A percentile compares a stretch with the other conserved stretches of the same genome.
Evolutionary conservation across 2,888 invertebrate genomes (phyloP).

Genomic region (Patella caerulea): DNA sequence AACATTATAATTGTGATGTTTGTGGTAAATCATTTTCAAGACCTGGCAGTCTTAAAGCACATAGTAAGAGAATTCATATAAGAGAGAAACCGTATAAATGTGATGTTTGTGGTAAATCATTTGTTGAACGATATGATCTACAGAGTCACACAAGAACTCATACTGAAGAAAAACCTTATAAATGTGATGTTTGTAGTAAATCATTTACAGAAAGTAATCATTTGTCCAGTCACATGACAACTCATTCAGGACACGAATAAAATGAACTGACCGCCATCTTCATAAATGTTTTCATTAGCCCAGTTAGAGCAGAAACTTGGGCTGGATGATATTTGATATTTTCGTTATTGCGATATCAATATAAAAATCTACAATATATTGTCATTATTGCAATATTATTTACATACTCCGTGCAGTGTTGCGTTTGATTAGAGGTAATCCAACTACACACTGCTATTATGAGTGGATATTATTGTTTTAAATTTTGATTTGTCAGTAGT

Average conservation of each 20-base stretch:
- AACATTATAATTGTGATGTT: background rate
- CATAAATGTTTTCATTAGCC: no score
- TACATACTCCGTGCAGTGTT: no score
- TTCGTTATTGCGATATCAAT: no score
- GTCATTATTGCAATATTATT: no score
- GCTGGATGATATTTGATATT: no score
- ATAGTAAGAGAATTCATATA: background rate
- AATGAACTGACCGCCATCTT: no score
- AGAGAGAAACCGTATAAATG: background rate
- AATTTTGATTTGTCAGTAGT: no score
- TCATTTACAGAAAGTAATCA: background rate
- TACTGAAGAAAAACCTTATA: background rate
- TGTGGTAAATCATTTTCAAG: background rate
- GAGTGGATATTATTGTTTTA: no score
- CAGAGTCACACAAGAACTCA: background rate
- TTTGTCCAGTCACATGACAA: background rate
- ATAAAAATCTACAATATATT: no score
- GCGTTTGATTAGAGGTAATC: no score
- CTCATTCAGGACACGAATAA: background rate
- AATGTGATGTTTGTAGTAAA: background rate
- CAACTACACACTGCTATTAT: no score
- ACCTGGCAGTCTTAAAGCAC: background rate
- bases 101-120: slow-evolving; percentile 7
- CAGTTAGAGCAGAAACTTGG: no score
- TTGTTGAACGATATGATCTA: background rate